Base-by-base conservation (phyloP, 2,113 vertebrate species). In the Eulemur rufifrons region DNA sequence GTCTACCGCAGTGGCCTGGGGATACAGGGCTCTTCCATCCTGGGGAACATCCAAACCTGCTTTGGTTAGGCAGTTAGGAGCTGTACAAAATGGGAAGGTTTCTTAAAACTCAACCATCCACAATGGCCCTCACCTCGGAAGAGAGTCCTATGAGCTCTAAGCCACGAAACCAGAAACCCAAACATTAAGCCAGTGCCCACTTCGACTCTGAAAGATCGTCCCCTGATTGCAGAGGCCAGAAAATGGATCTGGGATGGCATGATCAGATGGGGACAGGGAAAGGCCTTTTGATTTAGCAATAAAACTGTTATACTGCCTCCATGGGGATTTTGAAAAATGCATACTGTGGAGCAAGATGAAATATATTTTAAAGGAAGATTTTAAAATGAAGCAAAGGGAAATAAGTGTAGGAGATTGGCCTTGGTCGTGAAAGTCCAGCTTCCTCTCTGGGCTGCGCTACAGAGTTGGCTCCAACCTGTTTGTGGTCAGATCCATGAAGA, bases 301-400 rank as follows among this genome's bases (percentile, higher is more conserved):
- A 47, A 73, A 95, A 68, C 74, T 50, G 34, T 74, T 78, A 80
- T 2, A 37, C 21, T 32, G 29, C 69, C 61, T 91, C 68, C 20
- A 0, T 3, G 15, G 68, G 66, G n/a, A 80, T 32, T 91, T 61
- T 42, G 85, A 37, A 80, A 82, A 96, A 83, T 86, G 52, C n/a
- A 52, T 86, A 91, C 86, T 77, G 39, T 94, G 66, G 18, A 76
- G 61, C 69, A 52, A 94, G 78, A 42, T 37, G 47, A 89, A 92
- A 50, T 69, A 8, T 37, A 25, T 27, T 89, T 89, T 45, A 45
- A 77, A 42, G 37, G 69, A 54, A 39, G 12, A 34, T 54, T 71
- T 77, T 71, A 34, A 83, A 91, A 86, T 87, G 80, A 95, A 92
- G 39, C 32, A 73, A 74, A 82, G 64, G 56, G 47, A 81, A 88